A percentile compares a stretch with the other conserved stretches of the same genome.
Evolutionary conservation across 2,888 invertebrate species (phyloP).

Genomic region (Oligia fasciuncula): DNA sequence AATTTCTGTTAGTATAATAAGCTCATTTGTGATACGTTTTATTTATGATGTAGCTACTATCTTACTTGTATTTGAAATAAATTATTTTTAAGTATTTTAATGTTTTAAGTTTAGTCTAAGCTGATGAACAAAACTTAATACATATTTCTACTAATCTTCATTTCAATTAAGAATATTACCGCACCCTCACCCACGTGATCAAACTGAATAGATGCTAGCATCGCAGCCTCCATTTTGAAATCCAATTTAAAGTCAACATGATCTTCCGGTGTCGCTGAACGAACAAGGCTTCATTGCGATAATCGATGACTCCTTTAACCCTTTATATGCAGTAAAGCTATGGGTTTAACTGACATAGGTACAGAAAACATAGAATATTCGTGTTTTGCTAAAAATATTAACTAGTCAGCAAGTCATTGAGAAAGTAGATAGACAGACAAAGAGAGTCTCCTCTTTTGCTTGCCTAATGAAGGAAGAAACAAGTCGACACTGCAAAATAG

Average conservation of each 20-base stretch:
- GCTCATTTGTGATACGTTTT: no score
- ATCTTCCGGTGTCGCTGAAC: not conserved
- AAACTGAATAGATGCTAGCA: not conserved
- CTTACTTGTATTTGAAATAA: no score
- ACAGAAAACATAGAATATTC: no score
- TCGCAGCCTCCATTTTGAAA: not conserved
- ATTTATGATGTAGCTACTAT: no score
- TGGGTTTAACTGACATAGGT: no score
- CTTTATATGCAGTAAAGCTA: not conserved
- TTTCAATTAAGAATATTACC: not conserved
- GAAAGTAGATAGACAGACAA: not conserved
- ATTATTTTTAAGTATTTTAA: no score
- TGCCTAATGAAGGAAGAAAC: not conserved
- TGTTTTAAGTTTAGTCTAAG: not conserved
- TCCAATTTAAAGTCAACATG: constrained; percentile 18
- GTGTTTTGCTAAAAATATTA: not conserved
- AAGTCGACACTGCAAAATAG: not conserved
- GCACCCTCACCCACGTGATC: not conserved
- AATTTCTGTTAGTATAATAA: no score
- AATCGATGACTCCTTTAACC: not conserved
- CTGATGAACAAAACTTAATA: not conserved
- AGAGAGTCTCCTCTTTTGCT: not conserved
- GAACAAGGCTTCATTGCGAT: not conserved
- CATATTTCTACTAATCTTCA: not conserved
- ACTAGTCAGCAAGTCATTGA: not conserved